phyloP scores from a whole-genome alignment of 2,113 vertebrate species.

The Helogale parvula region DNA sequence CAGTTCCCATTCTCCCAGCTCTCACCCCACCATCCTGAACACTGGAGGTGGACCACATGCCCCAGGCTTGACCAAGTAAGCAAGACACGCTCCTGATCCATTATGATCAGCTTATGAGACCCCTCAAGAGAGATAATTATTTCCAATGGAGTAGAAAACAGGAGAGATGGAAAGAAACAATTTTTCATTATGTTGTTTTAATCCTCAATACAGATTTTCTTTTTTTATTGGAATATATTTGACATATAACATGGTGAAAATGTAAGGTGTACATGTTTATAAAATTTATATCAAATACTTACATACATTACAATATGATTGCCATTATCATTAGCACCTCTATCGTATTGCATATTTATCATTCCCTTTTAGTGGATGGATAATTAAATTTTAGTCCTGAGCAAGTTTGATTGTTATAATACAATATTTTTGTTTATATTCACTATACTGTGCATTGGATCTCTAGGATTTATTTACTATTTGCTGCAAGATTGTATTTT shows the following conservation, averaged over 20 bases:
- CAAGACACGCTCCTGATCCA: neutral
- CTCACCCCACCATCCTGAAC: neutral
- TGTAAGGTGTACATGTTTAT: neutral
- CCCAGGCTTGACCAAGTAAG: neutral
- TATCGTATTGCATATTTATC: neutral
- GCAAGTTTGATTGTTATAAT: neutral
- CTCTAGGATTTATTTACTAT: neutral
- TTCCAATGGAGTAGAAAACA: neutral
- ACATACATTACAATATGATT: neutral
- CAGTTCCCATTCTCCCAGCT: neutral
- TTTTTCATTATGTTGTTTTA: neutral
- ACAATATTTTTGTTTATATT: neutral
- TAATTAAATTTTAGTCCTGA: neutral
- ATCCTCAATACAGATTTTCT: neutral
- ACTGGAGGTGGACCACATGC: neutral
- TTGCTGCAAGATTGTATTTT: neutral
- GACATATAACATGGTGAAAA: neutral
- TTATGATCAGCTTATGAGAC: neutral
- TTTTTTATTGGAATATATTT: neutral
- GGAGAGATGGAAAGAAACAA: neutral
- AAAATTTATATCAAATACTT: neutral
- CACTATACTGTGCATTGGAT: neutral
- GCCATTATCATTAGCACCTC: neutral
- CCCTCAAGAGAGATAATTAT: neutral
- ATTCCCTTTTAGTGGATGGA: neutral